A percentile compares a stretch with the other conserved stretches of the same genome.
Evolutionary conservation across 1,140 invertebrate genomes (phyloP).

Genomic region (Ips typographus): DNA sequence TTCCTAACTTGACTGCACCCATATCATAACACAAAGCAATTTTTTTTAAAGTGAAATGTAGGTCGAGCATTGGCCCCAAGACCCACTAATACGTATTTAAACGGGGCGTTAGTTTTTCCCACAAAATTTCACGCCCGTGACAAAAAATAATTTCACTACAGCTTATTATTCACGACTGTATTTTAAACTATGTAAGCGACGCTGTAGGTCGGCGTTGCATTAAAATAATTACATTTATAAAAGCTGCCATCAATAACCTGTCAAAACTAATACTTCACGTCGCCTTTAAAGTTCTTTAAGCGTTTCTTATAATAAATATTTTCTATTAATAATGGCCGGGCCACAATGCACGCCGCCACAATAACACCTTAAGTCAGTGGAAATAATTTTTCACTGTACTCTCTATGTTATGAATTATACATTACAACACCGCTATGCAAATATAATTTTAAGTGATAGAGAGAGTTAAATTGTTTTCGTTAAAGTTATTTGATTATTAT

Average conservation of each 20-base stretch:
- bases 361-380: conserved; percentile 4
- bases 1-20: too few species aligned
- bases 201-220: background rate
- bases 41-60: too few species aligned
- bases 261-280: conserved; percentile 23
- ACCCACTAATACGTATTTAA: too few species aligned
- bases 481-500: too few species aligned
- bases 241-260: conserved; percentile 20
- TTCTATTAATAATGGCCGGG: conserved; percentile 19
- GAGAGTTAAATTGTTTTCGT: too few species aligned
- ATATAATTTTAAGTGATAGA: background rate
- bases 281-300: conserved; percentile 22
- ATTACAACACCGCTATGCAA: background rate
- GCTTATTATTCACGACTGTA: too few species aligned
- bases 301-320: conserved; percentile 17
- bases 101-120: too few species aligned
- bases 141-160: too few species aligned
- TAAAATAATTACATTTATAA: conserved; percentile 17
- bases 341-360: conserved; percentile 3
- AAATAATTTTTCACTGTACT: conserved; percentile 18
- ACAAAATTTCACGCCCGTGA: too few species aligned
- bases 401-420: conserved; percentile 7
- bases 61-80: too few species aligned
- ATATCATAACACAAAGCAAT: too few species aligned
- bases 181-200: background rate